Base-by-base conservation (phyloP, 2,888 invertebrate genomes). In the Xestia ashworthii region DNA sequence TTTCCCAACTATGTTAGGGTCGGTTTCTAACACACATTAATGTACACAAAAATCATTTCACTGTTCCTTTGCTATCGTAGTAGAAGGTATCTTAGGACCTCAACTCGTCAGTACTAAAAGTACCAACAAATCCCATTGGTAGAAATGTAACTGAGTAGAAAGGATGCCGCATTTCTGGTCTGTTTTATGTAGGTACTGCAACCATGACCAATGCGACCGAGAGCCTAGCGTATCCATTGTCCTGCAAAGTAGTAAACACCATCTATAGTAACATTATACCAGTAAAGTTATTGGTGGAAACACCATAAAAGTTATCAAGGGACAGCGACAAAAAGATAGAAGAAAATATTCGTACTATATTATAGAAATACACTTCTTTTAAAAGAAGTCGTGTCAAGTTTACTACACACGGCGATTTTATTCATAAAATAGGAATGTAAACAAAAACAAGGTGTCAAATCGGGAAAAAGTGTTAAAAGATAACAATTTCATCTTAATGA, bases 401-500 rank as follows among this genome's bases (percentile, higher is more conserved):
- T 65, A 48, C 64, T 50, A 25, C 19, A 64, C 22, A n/a, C 60
- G n/a, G n/a, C 12, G 38, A 44, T 44, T 76, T 71, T 48, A n/a
- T n/a, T n/a, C n/a, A n/a, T n/a, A n/a, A n/a, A n/a, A n/a, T n/a
- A 38, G 14, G 16, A 71, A 55, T 67, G 64, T 68, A 71, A 74
- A 77, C 73, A 77, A 71, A 71, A 71, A 77, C 71, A 77, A 71
- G 22, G 12, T 62, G 19, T 74, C n/a, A 11, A 66, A 71, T 74
- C 8, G 48, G 46, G 71, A 71, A 46, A 72, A 9, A 65, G 32
- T 74, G 3, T 41, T 41, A 66, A 46, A 46, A 67, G 12, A 68
- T 60, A 50, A 77, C 60, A 74, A 71, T 71, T 77, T 71, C 4
- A 69, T 81, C 65, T 62, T 41, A 60, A 80, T 82, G 73, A 69